These are phyloP conservation scores for Catostomus latipinnis DNA, from an alignment of 2,797 vertebrate species.

Conservation along the genomic window DNA sequence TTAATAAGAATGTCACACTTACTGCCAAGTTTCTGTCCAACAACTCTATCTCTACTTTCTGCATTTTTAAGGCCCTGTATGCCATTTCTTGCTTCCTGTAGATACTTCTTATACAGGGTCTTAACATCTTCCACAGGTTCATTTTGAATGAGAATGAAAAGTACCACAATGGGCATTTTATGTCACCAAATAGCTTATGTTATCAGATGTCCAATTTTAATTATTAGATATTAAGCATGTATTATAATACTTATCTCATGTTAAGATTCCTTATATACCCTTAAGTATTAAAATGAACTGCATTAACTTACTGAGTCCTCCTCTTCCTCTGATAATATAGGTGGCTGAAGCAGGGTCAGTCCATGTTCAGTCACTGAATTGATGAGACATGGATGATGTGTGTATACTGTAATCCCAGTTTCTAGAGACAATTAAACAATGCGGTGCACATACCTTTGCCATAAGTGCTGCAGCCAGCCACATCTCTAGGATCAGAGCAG, in stretches of 20 bases:
- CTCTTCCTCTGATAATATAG: slow-evolving; percentile 27
- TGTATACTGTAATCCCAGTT: background rate
- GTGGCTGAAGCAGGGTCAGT: slow-evolving; percentile 31
- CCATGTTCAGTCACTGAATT: slow-evolving; percentile 39
- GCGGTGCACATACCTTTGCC: slow-evolving; percentile 16
- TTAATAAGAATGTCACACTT: slow-evolving; percentile 12
- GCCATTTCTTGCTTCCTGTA: slow-evolving; percentile 61
- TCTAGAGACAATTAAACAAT: background rate
- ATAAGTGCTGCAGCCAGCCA: slow-evolving; percentile 24
- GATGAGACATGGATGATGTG: background rate
- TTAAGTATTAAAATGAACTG: background rate
- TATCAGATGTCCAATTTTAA: background rate
- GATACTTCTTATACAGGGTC: slow-evolving; percentile 55
- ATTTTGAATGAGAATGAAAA: slow-evolving; percentile 19
- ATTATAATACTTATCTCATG: background rate
- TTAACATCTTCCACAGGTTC: slow-evolving; percentile 53
- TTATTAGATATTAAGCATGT: too few relatives aligned
- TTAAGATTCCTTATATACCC: background rate
- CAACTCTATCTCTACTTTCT: slow-evolving; percentile 58
- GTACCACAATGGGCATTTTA: background rate
- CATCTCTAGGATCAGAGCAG: slow-evolving; percentile 36
- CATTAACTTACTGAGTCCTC: slow-evolving; percentile 21
- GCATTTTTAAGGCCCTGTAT: slow-evolving; percentile 62
- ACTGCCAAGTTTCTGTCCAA: slow-evolving; percentile 56
- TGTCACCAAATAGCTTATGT: background rate